phyloP scores from a whole-genome alignment of 2,888 invertebrate species.

The Trissonchulus latispiculum region DNA sequence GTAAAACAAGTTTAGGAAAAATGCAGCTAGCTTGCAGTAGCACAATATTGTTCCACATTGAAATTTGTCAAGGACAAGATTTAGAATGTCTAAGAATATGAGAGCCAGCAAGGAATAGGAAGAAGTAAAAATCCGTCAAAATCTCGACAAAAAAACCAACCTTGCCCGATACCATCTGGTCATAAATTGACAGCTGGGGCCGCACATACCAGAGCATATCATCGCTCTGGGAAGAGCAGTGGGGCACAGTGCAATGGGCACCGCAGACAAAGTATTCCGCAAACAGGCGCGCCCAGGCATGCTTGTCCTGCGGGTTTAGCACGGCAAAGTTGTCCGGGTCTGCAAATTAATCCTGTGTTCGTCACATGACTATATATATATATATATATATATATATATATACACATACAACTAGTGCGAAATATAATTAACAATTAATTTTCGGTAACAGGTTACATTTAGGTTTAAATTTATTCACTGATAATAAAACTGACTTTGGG shows the following conservation, averaged over 20 bases:
- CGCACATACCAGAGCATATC: conserved; percentile 45
- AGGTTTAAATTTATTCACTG: too few species aligned
- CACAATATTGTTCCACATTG: too few species aligned
- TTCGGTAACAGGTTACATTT: neutral
- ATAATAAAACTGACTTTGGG: too few species aligned
- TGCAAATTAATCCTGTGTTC: too few species aligned
- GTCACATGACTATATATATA: too few species aligned
- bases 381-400: neutral
- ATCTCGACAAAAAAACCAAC: neutral
- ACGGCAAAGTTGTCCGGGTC: conserved; percentile 25
- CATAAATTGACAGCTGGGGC: conserved; percentile 12
- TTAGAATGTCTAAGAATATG: too few species aligned
- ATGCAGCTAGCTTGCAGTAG: neutral
- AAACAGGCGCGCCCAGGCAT: conserved; percentile 25
- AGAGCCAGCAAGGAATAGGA: too few species aligned
- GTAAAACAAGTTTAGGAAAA: conserved; percentile 21
- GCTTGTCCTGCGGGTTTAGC: conserved; percentile 22
- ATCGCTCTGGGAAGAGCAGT: conserved; percentile 37
- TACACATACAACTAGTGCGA: neutral
- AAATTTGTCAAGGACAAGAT: too few species aligned
- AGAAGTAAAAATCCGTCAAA: too few species aligned
- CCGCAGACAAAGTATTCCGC: conserved; percentile 24
- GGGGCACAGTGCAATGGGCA: conserved; percentile 29
- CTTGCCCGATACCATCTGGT: conserved; percentile 16
- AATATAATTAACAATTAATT: too few species aligned